phyloP scores from a whole-genome alignment of 1,140 invertebrate genomes.

The Cataglyphis hispanica region DNA sequence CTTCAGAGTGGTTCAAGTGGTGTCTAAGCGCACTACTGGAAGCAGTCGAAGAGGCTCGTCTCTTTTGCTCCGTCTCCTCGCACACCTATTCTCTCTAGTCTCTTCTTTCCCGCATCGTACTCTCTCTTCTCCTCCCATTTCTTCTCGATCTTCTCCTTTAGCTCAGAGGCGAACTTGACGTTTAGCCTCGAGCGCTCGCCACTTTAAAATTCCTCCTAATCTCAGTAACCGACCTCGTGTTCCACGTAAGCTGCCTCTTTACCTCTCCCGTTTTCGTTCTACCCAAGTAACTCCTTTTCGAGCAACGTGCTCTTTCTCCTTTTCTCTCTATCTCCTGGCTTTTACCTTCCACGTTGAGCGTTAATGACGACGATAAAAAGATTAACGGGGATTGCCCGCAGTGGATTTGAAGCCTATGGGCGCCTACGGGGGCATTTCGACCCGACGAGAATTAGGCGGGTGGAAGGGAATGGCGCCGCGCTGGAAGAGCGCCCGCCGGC shows the following conservation, averaged over 20 bases:
- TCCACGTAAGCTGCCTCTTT: slow-evolving; percentile 65
- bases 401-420: slow-evolving; percentile 66
- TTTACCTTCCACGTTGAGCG: slow-evolving; percentile 54
- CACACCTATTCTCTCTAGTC: slow-evolving; percentile 40
- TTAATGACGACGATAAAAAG: slow-evolving; percentile 79
- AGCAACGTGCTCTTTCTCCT: slow-evolving; percentile 7
- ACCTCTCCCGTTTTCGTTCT: not conserved
- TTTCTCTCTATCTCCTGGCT: not conserved
- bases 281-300: not conserved
- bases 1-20: slow-evolving; percentile 61
- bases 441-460: slow-evolving; percentile 57
- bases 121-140: slow-evolving; percentile 4
- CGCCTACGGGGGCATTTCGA: slow-evolving; percentile 53
- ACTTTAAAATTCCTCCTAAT: slow-evolving; percentile 78
- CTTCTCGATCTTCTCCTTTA: slow-evolving; percentile 44
- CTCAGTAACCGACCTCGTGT: slow-evolving; percentile 74
- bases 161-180: slow-evolving; percentile 53
- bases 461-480: slow-evolving; percentile 47
- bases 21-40: slow-evolving; percentile 65
- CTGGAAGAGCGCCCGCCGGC: slow-evolving; percentile 38
- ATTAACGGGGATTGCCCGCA: slow-evolving; percentile 73
- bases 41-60: slow-evolving; percentile 64
- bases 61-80: slow-evolving; percentile 54
- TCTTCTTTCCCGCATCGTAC: not conserved
- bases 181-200: slow-evolving; percentile 71